phyloP scores from a whole-genome alignment of 2,888 invertebrate genomes.

The Dorcus parallelipipedus region DNA sequence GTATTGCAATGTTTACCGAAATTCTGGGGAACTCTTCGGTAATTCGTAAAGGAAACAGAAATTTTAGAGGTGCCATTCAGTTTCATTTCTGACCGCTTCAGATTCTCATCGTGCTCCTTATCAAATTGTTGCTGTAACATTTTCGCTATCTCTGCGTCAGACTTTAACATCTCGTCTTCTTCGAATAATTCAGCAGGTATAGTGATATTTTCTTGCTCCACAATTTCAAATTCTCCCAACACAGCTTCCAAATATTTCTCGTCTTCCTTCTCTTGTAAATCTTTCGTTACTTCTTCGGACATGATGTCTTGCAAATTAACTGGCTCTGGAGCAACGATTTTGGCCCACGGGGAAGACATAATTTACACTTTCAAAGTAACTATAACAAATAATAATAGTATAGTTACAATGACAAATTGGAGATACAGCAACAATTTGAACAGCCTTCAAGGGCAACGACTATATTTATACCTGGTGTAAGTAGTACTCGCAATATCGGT shows the following conservation, averaged over 20 bases:
- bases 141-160: slow-evolving; percentile 78
- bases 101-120: slow-evolving; percentile 76
- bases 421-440: no score
- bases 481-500: no score
- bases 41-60: slow-evolving; percentile 70
- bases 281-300: slow-evolving; percentile 83
- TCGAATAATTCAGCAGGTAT: slow-evolving; percentile 30
- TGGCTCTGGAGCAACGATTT: slow-evolving; percentile 57
- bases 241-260: slow-evolving; percentile 44
- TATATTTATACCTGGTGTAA: no score
- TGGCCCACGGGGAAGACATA: slow-evolving; percentile 66
- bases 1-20: slow-evolving; percentile 44
- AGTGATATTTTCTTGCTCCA: slow-evolving; percentile 33
- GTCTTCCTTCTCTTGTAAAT: slow-evolving; percentile 70
- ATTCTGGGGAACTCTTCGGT: slow-evolving; percentile 58
- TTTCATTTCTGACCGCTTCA: slow-evolving; percentile 75
- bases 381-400: no score
- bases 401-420: no score
- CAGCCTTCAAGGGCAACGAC: no score
- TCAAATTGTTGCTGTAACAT: slow-evolving; percentile 89
- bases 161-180: slow-evolving; percentile 43
- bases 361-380: background rate
- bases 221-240: background rate
- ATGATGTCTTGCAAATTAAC: slow-evolving; percentile 81
- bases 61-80: slow-evolving; percentile 72